phyloP scores from a whole-genome alignment of 2,888 invertebrate genomes.

The Elmis aenea region DNA sequence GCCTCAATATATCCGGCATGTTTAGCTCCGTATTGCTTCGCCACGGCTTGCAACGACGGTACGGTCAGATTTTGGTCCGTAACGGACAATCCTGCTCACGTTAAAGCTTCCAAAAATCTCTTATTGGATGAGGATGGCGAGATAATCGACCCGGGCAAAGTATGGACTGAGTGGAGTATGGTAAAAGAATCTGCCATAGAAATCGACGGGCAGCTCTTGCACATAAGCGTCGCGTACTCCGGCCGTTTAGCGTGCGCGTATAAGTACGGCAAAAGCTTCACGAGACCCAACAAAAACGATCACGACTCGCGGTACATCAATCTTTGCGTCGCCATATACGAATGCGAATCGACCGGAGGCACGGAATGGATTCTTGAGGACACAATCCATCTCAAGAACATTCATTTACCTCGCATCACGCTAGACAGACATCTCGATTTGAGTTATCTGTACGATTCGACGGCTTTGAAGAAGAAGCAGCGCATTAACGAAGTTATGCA shows the following conservation, averaged over 20 bases:
- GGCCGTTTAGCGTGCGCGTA: conserved; percentile 97
- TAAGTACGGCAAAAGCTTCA: conserved; percentile 87
- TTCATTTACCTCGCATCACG: conserved; percentile 77
- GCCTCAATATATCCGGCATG: conserved; percentile 99
- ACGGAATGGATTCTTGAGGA: conserved; percentile 94
- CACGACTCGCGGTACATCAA: conserved; percentile 82
- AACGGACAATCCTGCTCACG: conserved; percentile 30
- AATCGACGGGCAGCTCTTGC: conserved; percentile 71
- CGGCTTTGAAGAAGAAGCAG: conserved; percentile 76
- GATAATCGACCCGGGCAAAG: conserved; percentile 41
- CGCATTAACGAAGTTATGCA: conserved; percentile 76
- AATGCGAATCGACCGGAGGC: conserved; percentile 97
- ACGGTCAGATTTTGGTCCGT: conserved; percentile 80
- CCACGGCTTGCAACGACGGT: conserved; percentile 94
- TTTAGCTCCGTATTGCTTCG: conserved; percentile 92
- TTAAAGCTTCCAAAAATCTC: conserved; percentile 33
- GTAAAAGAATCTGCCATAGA: conserved; percentile 59
- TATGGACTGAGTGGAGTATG: conserved; percentile 47
- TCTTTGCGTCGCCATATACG: conserved; percentile 92
- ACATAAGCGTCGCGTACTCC: conserved; percentile 95
- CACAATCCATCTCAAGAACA: conserved; percentile 89
- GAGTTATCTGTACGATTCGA: conserved; percentile 75
- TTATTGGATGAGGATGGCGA: conserved; percentile 42
- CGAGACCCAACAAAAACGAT: conserved; percentile 69
- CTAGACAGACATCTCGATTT: conserved; percentile 79